These are phyloP conservation scores for Tetrao urogallus DNA, from an alignment of 2,113 vertebrate species.

Conservation along the genomic window DNA sequence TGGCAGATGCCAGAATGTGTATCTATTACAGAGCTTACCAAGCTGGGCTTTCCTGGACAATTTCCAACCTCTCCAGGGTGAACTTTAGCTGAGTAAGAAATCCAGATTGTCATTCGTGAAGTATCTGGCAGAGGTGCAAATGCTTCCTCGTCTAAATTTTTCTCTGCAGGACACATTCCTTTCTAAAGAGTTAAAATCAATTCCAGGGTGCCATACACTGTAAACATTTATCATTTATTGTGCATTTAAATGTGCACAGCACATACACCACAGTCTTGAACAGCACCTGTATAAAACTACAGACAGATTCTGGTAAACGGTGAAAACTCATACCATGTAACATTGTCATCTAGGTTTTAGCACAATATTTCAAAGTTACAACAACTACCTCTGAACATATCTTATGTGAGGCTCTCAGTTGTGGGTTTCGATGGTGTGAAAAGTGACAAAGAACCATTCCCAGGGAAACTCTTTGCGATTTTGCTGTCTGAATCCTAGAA, in stretches of 20 bases:
- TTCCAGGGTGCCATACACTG: background rate
- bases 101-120: slow-evolving; percentile 32
- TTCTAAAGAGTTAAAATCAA: background rate
- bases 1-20: background rate
- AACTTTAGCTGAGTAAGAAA: slow-evolving; percentile 71
- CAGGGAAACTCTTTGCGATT: slow-evolving; percentile 10
- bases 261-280: slow-evolving; percentile 85
- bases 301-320: slow-evolving; percentile 80
- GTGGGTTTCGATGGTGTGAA: background rate
- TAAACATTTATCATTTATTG: slow-evolving; percentile 70
- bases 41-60: slow-evolving; percentile 30
- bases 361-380: slow-evolving; percentile 40
- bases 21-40: background rate
- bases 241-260: slow-evolving; percentile 89
- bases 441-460: background rate
- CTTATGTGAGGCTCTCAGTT: background rate
- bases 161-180: background rate
- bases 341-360: slow-evolving; percentile 65
- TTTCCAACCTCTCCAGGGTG: slow-evolving; percentile 12
- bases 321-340: slow-evolving; percentile 69
- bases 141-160: background rate
- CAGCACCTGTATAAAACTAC: slow-evolving; percentile 93
- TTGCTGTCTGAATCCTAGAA: slow-evolving; percentile 23
- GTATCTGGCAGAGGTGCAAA: slow-evolving; percentile 25
- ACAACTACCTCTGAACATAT: background rate